These are phyloP conservation scores for Brachypodius melanocephalos DNA, from an alignment of 2,113 vertebrate genomes.

Conservation along the genomic window DNA sequence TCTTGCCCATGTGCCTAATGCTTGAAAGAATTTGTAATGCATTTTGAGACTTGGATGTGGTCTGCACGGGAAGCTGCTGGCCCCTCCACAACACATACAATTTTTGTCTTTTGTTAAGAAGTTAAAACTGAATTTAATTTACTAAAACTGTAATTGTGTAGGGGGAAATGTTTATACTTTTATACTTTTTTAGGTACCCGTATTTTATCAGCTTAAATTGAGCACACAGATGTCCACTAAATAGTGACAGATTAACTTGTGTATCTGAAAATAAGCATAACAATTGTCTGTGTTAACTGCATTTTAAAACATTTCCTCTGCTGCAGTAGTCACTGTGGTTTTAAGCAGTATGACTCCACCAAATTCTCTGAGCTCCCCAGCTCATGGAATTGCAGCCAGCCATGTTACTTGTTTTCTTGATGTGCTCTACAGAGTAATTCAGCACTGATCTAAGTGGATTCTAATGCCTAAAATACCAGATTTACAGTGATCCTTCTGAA, in stretches of 20 bases:
- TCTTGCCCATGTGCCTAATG: not conserved
- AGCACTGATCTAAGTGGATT: not conserved
- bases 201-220: constrained; percentile 71
- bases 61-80: constrained; percentile 40
- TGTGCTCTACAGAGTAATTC: not conserved
- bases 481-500: not conserved
- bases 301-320: constrained; percentile 39
- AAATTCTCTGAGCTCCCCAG: not conserved
- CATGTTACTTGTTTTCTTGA: constrained; percentile 3
- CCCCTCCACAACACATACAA: constrained; percentile 10
- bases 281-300: constrained; percentile 50
- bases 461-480: not conserved
- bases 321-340: constrained; percentile 46
- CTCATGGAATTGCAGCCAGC: constrained; percentile 5
- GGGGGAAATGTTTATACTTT: constrained; percentile 77
- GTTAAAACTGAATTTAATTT: constrained; percentile 67
- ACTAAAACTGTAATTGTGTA: constrained; percentile 70
- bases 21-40: constrained; percentile 2
- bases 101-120: constrained; percentile 70
- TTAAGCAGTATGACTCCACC: constrained; percentile 4
- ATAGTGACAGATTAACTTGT: constrained; percentile 61
- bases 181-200: constrained; percentile 77
- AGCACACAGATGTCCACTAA: constrained; percentile 65
- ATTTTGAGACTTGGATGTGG: not conserved
- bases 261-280: constrained; percentile 64